These are phyloP conservation scores for Melikaiella ostensackeni DNA, from an alignment of 2,888 invertebrate genomes.

Conservation along the genomic window DNA sequence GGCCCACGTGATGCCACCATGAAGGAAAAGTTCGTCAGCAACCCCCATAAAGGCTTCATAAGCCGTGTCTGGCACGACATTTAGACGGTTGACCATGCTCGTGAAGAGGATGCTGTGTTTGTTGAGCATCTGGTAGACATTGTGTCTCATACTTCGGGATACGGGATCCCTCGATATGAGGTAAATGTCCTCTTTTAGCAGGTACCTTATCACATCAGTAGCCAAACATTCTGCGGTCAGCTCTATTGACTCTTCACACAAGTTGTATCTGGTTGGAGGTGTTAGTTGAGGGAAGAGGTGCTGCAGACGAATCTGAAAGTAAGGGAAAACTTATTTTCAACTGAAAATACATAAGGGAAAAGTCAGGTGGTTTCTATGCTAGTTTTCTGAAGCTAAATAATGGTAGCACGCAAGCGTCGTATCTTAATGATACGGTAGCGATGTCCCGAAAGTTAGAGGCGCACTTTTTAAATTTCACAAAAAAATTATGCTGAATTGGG, in stretches of 20 bases:
- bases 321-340: neutral
- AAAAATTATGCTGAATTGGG: too few relatives aligned
- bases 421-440: too few relatives aligned
- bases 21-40: conserved; percentile 77
- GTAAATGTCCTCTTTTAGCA: conserved; percentile 74
- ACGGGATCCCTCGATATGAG: conserved; percentile 75
- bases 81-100: conserved; percentile 77
- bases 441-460: too few relatives aligned
- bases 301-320: conserved; percentile 71
- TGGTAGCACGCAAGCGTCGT: too few relatives aligned
- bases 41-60: conserved; percentile 75
- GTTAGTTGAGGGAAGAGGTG: conserved; percentile 72
- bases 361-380: too few relatives aligned
- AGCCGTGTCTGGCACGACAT: conserved; percentile 75
- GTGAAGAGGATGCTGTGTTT: conserved; percentile 77
- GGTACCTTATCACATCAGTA: conserved; percentile 73
- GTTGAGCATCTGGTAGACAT: conserved; percentile 76
- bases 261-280: conserved; percentile 64
- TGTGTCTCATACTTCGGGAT: conserved; percentile 76
- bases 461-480: too few relatives aligned
- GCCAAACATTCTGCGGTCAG: conserved; percentile 71
- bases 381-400: too few relatives aligned
- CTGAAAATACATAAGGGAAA: neutral
- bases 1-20: conserved; percentile 77
- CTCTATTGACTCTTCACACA: conserved; percentile 71